These are phyloP conservation scores for Pteria penguin DNA, from an alignment of 2,888 invertebrate species.

Conservation along the genomic window DNA sequence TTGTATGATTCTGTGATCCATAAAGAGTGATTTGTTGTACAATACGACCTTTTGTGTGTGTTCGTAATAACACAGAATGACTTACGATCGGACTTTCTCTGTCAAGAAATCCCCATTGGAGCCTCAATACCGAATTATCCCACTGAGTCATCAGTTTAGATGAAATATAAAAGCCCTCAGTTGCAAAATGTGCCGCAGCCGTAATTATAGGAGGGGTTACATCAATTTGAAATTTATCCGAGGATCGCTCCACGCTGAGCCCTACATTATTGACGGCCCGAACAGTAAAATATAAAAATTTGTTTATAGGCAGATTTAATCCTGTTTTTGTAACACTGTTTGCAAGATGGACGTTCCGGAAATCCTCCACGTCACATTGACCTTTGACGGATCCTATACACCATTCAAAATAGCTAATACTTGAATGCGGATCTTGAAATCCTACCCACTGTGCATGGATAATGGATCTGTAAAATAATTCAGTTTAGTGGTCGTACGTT, in stretches of 20 bases:
- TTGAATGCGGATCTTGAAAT: constrained; percentile 51
- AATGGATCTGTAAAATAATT: not conserved
- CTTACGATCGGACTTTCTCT: constrained; percentile 44
- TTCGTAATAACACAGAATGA: constrained; percentile 31
- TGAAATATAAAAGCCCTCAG: not conserved
- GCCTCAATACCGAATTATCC: constrained; percentile 39
- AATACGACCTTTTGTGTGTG: constrained; percentile 32
- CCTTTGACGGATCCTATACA: constrained; percentile 43
- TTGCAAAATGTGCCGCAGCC: constrained; percentile 21
- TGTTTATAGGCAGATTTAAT: not conserved
- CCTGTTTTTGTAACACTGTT: constrained; percentile 35
- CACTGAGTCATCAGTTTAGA: constrained; percentile 16
- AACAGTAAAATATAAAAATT: constrained; percentile 34
- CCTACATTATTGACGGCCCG: constrained; percentile 52
- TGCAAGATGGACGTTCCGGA: constrained; percentile 33
- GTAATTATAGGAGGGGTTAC: constrained; percentile 42
- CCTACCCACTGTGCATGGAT: constrained; percentile 39
- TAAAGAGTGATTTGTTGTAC: constrained; percentile 13
- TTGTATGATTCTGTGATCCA: constrained; percentile 7
- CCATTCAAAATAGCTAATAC: constrained; percentile 46
- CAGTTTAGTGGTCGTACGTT: too few species aligned
- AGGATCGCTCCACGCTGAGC: constrained; percentile 37
- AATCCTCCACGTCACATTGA: constrained; percentile 43
- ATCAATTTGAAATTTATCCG: constrained; percentile 56
- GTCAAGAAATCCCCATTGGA: constrained; percentile 45